Evolutionary conservation across 1,140 invertebrate species (phyloP).

Genomic region (Drosophila persimilis): DNA sequence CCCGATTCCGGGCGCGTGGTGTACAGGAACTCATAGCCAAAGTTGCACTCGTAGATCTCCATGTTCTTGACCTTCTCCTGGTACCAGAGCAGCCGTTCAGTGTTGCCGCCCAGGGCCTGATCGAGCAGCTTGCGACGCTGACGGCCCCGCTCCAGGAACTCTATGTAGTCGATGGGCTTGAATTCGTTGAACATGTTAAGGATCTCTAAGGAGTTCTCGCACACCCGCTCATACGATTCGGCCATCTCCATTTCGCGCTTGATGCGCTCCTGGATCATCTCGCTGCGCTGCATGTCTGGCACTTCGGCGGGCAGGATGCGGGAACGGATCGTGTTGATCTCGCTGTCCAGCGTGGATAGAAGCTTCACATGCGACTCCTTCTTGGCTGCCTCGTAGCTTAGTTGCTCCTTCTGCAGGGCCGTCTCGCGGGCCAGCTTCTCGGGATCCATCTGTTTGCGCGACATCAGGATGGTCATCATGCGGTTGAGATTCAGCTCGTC

Average conservation of each 20-base stretch:
- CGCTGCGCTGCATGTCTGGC: conserved; percentile 61
- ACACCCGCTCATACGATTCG: conserved; percentile 50
- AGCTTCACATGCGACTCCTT: conserved; percentile 65
- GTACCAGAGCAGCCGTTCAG: conserved; percentile 74
- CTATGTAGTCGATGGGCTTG: conserved; percentile 63
- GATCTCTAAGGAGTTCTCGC: conserved; percentile 39
- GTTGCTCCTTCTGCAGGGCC: conserved; percentile 72
- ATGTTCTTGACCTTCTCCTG: conserved; percentile 43
- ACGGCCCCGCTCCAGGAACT: conserved; percentile 66
- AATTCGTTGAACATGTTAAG: conserved; percentile 57
- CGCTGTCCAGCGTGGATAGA: conserved; percentile 57
- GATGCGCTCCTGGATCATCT: conserved; percentile 66
- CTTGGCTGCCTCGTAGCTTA: conserved; percentile 70
- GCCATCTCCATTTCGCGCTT: conserved; percentile 47
- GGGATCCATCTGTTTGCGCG: conserved; percentile 76
- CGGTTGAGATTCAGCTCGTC: conserved; percentile 78
- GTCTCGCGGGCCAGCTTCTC: conserved; percentile 75
- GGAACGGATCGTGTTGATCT: conserved; percentile 62
- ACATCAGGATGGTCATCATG: conserved; percentile 76
- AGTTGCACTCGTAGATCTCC: conserved; percentile 63
- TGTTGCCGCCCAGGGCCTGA: conserved; percentile 75
- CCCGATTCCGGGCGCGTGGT: neutral
- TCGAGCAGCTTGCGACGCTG: conserved; percentile 69
- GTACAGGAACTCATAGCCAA: conserved; percentile 56
- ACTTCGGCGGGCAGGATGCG: conserved; percentile 71